Evolutionary conservation across 2,797 vertebrate genomes (phyloP).

Genomic region (Malurus leucopterus): DNA sequence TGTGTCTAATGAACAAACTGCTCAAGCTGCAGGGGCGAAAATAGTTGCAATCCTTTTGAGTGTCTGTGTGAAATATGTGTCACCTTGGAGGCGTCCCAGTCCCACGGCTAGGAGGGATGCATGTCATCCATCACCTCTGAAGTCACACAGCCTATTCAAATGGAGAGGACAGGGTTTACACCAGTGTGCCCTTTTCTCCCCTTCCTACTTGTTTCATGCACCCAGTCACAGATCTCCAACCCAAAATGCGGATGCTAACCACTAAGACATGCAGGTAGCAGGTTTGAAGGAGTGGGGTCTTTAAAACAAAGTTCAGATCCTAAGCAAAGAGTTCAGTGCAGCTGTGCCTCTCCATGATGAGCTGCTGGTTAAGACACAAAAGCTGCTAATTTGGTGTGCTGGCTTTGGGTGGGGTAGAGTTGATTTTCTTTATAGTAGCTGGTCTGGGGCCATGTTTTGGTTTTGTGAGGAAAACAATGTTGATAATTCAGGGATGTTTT

Average conservation of each 20-base stretch:
- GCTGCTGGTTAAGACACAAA: background rate
- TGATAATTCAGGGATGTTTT: background rate
- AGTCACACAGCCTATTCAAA: background rate
- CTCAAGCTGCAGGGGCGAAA: background rate
- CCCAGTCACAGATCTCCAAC: background rate
- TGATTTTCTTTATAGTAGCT: background rate
- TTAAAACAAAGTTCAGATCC: background rate
- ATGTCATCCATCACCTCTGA: background rate
- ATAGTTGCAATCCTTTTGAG: background rate
- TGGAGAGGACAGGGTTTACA: background rate
- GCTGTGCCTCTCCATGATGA: background rate
- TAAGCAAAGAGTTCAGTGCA: background rate
- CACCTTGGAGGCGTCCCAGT: background rate
- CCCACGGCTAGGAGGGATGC: background rate
- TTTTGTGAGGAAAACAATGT: background rate
- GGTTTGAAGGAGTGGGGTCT: rapidly evolving
- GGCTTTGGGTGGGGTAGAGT: background rate
- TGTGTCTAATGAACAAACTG: background rate
- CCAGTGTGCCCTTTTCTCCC: background rate
- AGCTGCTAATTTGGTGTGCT: background rate
- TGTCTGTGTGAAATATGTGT: rapidly evolving
- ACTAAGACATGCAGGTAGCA: rapidly evolving
- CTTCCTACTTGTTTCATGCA: background rate
- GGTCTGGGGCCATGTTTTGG: background rate
- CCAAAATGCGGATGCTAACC: background rate